Base-by-base conservation (phyloP, 2,113 vertebrate genomes). In the Athene cunicularia region DNA sequence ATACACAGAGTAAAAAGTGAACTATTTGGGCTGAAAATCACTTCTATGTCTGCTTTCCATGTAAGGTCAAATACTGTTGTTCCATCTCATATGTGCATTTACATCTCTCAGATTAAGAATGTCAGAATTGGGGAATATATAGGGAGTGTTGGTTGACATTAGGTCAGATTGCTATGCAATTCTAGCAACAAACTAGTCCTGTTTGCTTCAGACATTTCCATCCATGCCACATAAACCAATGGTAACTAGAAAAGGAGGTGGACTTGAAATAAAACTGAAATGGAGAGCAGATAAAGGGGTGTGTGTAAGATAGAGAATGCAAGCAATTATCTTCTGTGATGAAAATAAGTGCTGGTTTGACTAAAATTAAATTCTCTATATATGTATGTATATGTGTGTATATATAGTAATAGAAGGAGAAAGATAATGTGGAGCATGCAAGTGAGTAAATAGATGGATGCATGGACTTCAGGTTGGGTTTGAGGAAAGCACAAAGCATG, bases 21-120 rank as follows among this genome's bases (percentile, higher is more conserved):
- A 86, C 32, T 37, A 22, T 91, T 95, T 94, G 91, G 86, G 50
- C 83, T 92, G 86, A 73, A 92, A 86, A 91, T 86, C 45, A 53
- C 64, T 82, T 68, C 45, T 77, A 11, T 75, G 49, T 66, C 55
- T 91, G 33, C 22, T 83, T 19, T 94, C 45, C 2, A 11, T 49
- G 45, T 12, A 21, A 88, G 83, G 75, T 86, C 88, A 90, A 49
- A 77, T 91, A 73, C 20, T 39, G 26, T 72, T 90, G 53, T 92
- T 95, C 53, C 35, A 45, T 60, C 45, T 92, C 45, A 14, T 14
- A 5, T 56, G 49, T 9, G 2, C 60, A 49, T 93, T 92, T 91
- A 62, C 59, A 50, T 77, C 41, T 63, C 49, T 59, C 41, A 86
- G 62, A 62, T 12, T 72, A 58, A 83, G 49, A 56, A 60, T 80